Evolutionary conservation across 2,888 invertebrate genomes (phyloP), one percentile per base, ranked within the genome.

Genomic region (Thera obeliscata): DNA sequence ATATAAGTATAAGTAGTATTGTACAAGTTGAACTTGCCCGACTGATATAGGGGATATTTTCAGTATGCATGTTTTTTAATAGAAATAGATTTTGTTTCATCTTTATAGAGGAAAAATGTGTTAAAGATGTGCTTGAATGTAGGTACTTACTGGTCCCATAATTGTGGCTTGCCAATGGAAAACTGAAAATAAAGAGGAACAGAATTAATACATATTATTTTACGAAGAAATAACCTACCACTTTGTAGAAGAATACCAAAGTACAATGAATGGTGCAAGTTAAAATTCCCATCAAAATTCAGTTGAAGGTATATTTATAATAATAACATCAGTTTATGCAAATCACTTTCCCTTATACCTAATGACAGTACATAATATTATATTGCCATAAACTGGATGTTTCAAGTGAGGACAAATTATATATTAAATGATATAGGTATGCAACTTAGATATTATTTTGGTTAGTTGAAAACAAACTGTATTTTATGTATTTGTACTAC

Each of bases 101-200:
- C 12, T 7, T 41, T 61, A 38, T 59, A 73, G 57, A 56, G 58
- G 38, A 70, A 64, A 70, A 64, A 52, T 22, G 60, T 52, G 12
- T 61, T 55, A 65, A 60, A 60, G 57, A 66, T 56, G 4, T 12
- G 7, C 1, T 52, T 50, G 50, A 22, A 52, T 46, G 9, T 2
- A 46, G 43, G 76, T 94, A 96, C 98, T 97, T 96, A 98, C 98
- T 95, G 99, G 99, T 95, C 99, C 99, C 98, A 99, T 99, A 93
- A 99, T 99, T 95, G 99, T 99, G 94, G 99, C 99, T 95, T 99
- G 99, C 99, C 99, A 99, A 94, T 99, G 99, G 96, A 99, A 99
- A 94, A 99, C 98, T 99, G 95, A 83, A 97, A 96, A 92, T 78
- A 87, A 87, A 83, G 82, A 80, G 74, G 54, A 5, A 4, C 22